Evolutionary conservation across 2,113 vertebrate genomes (phyloP), one percentile per base, ranked within the genome.

Genomic region (Percina caprodes): DNA sequence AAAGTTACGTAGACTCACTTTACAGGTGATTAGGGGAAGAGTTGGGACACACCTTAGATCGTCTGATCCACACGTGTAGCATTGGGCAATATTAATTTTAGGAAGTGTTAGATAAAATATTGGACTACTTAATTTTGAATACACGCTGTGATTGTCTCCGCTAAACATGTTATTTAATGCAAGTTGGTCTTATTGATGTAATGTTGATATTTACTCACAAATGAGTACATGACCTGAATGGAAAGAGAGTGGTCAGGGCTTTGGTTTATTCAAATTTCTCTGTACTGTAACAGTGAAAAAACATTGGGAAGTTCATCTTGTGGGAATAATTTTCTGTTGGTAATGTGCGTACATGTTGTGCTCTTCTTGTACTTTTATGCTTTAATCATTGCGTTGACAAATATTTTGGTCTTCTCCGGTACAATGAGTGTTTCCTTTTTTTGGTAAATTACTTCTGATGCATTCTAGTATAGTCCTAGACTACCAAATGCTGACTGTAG

Each of bases 401-500:
- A 39, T 39, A 39, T 39, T 10, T 39, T 39, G 39, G 8, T 39
- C 39, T 39, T 9, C 7, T 39, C 39, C 10, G 39, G 39, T 42
- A 42, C 39, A 42, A 42, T 42, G 10, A 42, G 35, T 9, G 39
- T 42, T 42, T 11, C 39, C 9, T 2, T 39, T 11, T 42, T 39
- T 39, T 42, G 39, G 39, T 42, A 42, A 42, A 42, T 42, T 42
- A 42, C 39, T 42, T 42, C 39, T 42, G 39, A 42, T 42, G 39
- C 39, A 42, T 42, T 42, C 39, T 42, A 42, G 39, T 42, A 11
- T 42, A 42, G 39, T 42, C 30, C n/a, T 49, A 21, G 33, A 16
- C 26, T 3, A 19, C 16, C n/a, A 72, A 72, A 46, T 59, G 24
- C 42, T 46, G 26, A 60, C 45, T 67, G 48, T 56, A 75, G 48